phyloP scores from a whole-genome alignment of 1,140 invertebrate genomes.

The Sarcophaga peregrina region DNA sequence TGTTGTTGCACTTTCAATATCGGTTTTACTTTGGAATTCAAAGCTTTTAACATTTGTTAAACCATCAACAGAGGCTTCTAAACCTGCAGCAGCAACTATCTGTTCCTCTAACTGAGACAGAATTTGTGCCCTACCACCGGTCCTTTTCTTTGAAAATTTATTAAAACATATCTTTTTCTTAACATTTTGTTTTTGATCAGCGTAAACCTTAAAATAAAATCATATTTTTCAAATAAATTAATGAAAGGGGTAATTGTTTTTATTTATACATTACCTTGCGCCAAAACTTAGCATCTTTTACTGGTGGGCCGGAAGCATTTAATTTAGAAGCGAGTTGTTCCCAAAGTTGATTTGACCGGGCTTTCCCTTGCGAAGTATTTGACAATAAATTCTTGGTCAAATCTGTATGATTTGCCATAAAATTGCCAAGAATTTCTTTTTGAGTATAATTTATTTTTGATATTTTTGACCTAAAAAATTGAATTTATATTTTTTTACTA shows the following conservation, averaged over 20 bases:
- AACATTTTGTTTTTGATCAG: conserved; percentile 12
- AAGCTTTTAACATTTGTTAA: no score
- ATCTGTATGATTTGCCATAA: not conserved
- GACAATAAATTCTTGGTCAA: not conserved
- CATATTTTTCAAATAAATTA: not conserved
- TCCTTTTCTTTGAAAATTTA: conserved; percentile 2
- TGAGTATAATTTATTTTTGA: not conserved
- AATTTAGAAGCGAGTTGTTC: not conserved
- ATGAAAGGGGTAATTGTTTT: not conserved
- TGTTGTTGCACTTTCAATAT: not conserved
- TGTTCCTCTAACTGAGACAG: not conserved
- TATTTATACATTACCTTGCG: not conserved
- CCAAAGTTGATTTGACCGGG: conserved; percentile 4
- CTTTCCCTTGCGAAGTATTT: no score
- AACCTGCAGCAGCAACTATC: not conserved
- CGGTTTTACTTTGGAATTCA: not conserved
- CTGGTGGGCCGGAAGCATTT: conserved; percentile 3
- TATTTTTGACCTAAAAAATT: no score
- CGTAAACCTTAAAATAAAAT: not conserved
- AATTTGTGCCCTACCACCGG: not conserved
- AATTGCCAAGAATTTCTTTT: conserved; percentile 6
- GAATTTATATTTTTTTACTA: no score
- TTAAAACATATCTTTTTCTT: not conserved
- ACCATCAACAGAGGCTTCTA: not conserved
- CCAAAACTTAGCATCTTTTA: not conserved